Base-by-base conservation (phyloP, 1,140 invertebrate genomes). In the Drosophila tropicalis region DNA sequence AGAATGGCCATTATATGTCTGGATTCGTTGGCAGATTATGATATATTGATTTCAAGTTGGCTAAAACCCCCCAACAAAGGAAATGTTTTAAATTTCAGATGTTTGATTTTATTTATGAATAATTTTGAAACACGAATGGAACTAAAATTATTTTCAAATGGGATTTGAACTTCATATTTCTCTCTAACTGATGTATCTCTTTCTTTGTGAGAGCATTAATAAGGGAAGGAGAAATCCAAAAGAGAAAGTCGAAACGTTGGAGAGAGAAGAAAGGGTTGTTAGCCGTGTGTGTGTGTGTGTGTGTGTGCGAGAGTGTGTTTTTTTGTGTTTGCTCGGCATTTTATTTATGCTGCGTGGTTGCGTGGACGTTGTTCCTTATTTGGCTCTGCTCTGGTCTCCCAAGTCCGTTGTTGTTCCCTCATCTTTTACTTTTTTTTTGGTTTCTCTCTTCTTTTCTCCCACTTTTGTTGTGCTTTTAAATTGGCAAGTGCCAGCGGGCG, bases 401-500 rank as follows among this genome's bases (percentile, higher is more conserved):
- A 51, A 22, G 44, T 51, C 62, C 41, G 13, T n/a, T 58, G n/a
- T 13, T 12, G 12, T 25, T 29, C 29, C 39, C 34, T 3, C 55
- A 13, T 40, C 13, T 36, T 12, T 40, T 15, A n/a, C n/a, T 71
- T 51, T 62, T 55, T 32, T 10, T 36, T 17, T 54, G 5, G 54
- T 32, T 7, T 12, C 36, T 4, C 36, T 39, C 12, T 10, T 5
- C 9, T 65, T 44, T 58, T 65, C 32, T 47, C 40, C 40, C 22
- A 39, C 63, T 58, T 55, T 57, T 68, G 36, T 69, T 63, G 65
- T 63, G 63, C 80, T 79, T 84, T 86, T 86, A 86, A 86, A 86
- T 86, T 86, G 83, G 83, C 83, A 87, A 86, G 83, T 78, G 83
- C 83, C 83, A 87, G 83, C 79, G 79, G 83, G 83, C 83, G 81